Conservation (phyloP, 2,888 invertebrate genomes). For the Metalampra italica region DNA sequence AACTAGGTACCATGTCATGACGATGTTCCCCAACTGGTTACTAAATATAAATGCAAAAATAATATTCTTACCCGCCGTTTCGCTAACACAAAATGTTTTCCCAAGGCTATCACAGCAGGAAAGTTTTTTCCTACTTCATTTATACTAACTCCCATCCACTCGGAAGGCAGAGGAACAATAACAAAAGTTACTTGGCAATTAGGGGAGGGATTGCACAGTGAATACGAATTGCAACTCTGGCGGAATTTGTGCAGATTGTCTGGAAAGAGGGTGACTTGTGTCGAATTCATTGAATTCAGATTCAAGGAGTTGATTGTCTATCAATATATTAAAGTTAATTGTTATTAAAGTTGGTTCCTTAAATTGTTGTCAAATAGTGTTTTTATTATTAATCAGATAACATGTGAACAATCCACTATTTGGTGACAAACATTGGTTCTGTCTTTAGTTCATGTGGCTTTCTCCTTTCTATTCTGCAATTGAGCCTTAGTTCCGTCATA, state of each 20-base stretch:
- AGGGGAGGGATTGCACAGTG: constrained; percentile 5
- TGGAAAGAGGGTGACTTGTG: background rate
- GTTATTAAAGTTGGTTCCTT: no score
- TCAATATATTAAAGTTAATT: no score
- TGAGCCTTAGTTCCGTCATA: no score
- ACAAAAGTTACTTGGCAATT: constrained; percentile 10
- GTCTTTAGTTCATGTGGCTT: no score
- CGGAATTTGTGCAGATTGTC: background rate
- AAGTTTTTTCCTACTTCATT: background rate
- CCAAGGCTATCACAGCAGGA: background rate
- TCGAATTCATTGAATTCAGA: no score
- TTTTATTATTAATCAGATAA: no score
- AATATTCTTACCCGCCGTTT: background rate
- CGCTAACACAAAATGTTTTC: background rate
- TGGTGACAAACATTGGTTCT: no score
- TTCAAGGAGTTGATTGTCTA: no score
- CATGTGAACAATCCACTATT: no score
- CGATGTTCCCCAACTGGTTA: background rate
- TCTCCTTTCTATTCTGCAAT: no score
- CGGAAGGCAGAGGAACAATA: background rate
- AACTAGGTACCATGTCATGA: no score
- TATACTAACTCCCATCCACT: background rate
- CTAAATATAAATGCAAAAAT: background rate
- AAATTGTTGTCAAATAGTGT: no score
- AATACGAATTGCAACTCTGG: background rate